Conservation (phyloP, 1,140 invertebrate genomes). For the Drosophila guanche region DNA sequence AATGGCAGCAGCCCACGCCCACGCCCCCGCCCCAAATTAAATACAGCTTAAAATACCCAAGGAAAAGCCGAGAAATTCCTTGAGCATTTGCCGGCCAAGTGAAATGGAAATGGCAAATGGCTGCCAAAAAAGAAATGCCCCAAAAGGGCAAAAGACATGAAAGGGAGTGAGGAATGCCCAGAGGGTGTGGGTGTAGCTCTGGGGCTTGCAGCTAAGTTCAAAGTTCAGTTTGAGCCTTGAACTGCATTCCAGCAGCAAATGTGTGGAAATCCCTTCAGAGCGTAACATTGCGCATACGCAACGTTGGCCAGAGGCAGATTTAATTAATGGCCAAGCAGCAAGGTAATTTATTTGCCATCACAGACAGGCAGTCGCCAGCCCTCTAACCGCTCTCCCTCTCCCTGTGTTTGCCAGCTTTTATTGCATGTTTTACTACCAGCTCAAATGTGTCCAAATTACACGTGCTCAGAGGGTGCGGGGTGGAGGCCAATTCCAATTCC, state of each 20-base stretch:
- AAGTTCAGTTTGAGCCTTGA: conserved; percentile 37
- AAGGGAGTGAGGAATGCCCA: neutral
- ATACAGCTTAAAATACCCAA: conserved; percentile 64
- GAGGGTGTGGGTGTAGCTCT: neutral
- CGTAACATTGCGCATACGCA: conserved; percentile 52
- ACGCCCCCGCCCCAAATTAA: conserved; percentile 40
- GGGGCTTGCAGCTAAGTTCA: conserved; percentile 22
- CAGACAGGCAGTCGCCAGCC: conserved; percentile 9
- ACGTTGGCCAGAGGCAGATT: conserved; percentile 35
- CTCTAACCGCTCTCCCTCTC: neutral
- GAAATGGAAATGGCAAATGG: conserved; percentile 32
- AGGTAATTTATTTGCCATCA: conserved; percentile 66
- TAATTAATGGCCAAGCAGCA: conserved; percentile 57
- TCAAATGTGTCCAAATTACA: conserved; percentile 52
- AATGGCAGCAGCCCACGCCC: neutral
- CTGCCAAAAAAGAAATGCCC: conserved; percentile 1
- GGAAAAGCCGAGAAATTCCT: conserved; percentile 21
- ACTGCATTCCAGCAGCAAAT: conserved; percentile 30
- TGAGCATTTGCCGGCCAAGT: conserved; percentile 17
- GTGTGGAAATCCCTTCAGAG: neutral
- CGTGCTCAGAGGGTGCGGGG: neutral
- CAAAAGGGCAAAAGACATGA: conserved; percentile 15
- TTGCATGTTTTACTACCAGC: conserved; percentile 70
- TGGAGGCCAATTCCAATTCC: neutral
- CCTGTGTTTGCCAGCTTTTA: conserved; percentile 48